Percentiles rank a stretch among this genome's conserved stretches.
Conservation (phyloP, 2,797 vertebrate genomes). For the Spinus olivaceus region DNA sequence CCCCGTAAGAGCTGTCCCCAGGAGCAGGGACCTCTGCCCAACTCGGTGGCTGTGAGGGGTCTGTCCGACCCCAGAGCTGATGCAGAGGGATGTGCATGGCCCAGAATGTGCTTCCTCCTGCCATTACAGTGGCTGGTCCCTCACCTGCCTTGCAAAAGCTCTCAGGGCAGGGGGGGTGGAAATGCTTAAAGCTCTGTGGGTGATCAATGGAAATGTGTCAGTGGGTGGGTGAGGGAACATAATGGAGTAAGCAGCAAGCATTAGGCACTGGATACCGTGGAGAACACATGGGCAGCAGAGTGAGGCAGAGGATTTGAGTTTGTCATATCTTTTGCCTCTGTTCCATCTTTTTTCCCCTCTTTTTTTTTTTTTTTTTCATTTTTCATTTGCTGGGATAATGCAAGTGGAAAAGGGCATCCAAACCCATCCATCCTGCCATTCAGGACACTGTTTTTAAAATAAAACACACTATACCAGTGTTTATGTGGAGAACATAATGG, state of each 20-base stretch:
- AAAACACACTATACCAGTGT: neutral
- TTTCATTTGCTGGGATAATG: neutral
- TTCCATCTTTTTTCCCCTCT: neutral
- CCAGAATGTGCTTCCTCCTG: neutral
- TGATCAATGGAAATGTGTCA: neutral
- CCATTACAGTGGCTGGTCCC: neutral
- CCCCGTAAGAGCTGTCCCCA: neutral
- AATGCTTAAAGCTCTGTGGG: neutral
- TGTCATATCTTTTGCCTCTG: fast-evolving
- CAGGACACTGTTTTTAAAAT: neutral
- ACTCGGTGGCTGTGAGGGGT: fast-evolving
- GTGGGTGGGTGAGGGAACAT: neutral
- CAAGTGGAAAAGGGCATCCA: neutral
- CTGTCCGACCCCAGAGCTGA: neutral
- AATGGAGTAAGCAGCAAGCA: neutral
- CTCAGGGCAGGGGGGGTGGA: neutral
- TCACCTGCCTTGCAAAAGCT: neutral
- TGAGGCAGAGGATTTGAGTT: neutral
- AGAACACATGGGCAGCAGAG: neutral
- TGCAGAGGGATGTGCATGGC: neutral
- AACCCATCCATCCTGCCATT: neutral
- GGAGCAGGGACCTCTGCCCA: neutral
- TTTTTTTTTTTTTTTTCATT: neutral
- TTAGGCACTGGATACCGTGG: neutral
- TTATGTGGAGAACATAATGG: neutral